Conservation (phyloP, 1,140 invertebrate species). For the Calosoma granatense region DNA sequence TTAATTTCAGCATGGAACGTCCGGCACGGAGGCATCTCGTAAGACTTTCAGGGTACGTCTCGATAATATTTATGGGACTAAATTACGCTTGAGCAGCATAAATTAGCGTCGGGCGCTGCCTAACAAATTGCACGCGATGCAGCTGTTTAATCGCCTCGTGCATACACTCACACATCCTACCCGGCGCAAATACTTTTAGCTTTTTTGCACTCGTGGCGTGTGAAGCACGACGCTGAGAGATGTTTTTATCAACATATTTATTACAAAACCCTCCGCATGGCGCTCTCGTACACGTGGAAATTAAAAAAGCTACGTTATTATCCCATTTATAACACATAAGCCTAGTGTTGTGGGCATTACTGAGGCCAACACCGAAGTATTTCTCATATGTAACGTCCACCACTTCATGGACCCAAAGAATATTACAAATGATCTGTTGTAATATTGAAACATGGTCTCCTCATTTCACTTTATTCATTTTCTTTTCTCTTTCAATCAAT, state of each 20-base stretch:
- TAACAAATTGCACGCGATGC: background rate
- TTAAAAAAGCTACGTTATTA: background rate
- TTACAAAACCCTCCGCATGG: background rate
- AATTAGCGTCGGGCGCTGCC: background rate
- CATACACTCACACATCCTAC: too few species aligned
- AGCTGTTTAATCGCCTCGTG: too few species aligned
- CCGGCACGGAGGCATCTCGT: background rate
- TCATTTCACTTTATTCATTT: too few species aligned
- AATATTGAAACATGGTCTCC: too few species aligned
- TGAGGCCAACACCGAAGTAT: too few species aligned
- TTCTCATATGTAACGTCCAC: too few species aligned
- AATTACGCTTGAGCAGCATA: background rate
- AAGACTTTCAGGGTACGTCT: background rate
- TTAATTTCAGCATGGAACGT: background rate
- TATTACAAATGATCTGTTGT: too few species aligned
- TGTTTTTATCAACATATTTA: background rate
- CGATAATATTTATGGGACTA: background rate
- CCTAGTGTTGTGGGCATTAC: background rate
- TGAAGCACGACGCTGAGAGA: too few species aligned
- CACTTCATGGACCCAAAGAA: too few species aligned
- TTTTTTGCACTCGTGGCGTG: too few species aligned
- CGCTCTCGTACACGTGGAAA: background rate
- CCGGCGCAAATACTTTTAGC: too few species aligned
- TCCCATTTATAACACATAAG: background rate
- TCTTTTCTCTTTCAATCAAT: too few species aligned